Evolutionary conservation across 92 coral and sea anemone species (phyloP), one percentile per base, ranked within the genome.

Genomic region (Parazoanthus swiftii): DNA sequence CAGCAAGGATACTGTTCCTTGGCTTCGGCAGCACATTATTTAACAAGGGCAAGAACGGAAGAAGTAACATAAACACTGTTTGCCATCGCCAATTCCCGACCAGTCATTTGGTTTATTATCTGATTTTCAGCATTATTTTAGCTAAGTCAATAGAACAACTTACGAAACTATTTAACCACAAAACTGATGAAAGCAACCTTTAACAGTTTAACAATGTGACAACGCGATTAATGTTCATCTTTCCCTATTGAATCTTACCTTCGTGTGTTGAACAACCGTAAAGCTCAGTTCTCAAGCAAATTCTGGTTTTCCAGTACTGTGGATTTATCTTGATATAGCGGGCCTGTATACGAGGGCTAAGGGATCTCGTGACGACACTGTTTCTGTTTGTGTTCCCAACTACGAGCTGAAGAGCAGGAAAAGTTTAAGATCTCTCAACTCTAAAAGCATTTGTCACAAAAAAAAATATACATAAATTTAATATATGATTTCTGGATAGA

Each of bases 251-350:
- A 5, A 63, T 23, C n/a, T 4, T 89, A 89, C 91, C 91, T 89
- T 82, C 84, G 82, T 76, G 76, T 73, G 91, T 16, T 44, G 91
- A 84, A 58, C 91, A 89, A 0, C 91, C 91, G 65, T 83, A 84
- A 11, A 89, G 72, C 48, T 83, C 91, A 43, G 89, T 84, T 85
- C 89, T 83, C 85, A 85, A 20, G 36, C 91, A 89, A 13, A 75
- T 83, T 81, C 88, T 73, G 10, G 46, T 39, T 25, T 65, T 25
- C 88, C 88, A 89, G 71, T 89, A 84, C 68, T 89, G 91, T 0
- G 91, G 91, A 66, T 76, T 89, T 8, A 89, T 89, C n/a, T 82
- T 87, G 38, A 89, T 59, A 63, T 84, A 84, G 37, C 88, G 91
- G 43, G 91, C 91, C 43, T 89, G 81, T n/a, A 89, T 76, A 11